Conservation (phyloP, 1,140 invertebrate genomes). For the Bombus soroeensis region DNA sequence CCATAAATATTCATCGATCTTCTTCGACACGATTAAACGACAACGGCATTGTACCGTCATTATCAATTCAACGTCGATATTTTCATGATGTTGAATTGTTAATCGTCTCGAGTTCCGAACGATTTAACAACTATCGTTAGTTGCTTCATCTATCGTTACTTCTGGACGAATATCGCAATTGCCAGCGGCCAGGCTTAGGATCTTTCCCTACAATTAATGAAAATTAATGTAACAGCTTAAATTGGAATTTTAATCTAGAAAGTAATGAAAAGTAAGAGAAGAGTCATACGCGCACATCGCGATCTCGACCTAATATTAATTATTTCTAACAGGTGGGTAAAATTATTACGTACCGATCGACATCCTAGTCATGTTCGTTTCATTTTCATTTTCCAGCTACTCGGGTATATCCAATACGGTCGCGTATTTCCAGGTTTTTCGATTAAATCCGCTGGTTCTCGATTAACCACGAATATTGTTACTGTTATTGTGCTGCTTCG, state of each 20-base stretch:
- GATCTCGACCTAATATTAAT: too few relatives aligned
- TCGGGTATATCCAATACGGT: too few relatives aligned
- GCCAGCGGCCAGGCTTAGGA: too few relatives aligned
- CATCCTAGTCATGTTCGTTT: not conserved
- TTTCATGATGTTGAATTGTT: not conserved
- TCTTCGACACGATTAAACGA: not conserved
- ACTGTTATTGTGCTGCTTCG: not conserved
- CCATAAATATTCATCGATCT: conserved; percentile 6
- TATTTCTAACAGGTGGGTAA: too few relatives aligned
- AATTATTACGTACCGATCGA: not conserved
- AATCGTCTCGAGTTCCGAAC: not conserved
- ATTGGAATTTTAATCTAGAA: too few relatives aligned
- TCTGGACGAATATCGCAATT: too few relatives aligned
- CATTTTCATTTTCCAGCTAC: not conserved
- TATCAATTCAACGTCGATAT: not conserved
- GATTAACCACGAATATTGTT: conserved; percentile 29
- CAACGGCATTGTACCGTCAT: not conserved
- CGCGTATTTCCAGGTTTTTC: not conserved
- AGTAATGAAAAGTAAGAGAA: too few relatives aligned
- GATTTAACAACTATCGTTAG: too few relatives aligned
- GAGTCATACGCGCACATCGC: too few relatives aligned
- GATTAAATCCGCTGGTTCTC: conserved; percentile 2
- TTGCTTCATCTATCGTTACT: too few relatives aligned
- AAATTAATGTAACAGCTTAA: too few relatives aligned
- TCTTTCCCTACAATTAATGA: too few relatives aligned